Conservation (phyloP, 2,888 invertebrate genomes). For the Monochamus alternatus region DNA sequence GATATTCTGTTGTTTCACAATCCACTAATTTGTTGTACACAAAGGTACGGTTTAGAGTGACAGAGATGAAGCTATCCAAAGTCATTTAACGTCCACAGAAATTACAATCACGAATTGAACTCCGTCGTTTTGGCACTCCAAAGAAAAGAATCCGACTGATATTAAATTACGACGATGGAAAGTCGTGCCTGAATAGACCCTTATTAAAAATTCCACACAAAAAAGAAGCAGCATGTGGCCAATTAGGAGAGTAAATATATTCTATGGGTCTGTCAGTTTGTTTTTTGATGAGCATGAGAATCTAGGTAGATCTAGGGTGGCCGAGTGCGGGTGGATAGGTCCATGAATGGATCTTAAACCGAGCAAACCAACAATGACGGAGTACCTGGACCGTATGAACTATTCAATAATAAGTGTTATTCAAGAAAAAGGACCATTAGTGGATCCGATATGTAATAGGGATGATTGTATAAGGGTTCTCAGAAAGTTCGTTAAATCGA, state of each 20-base stretch:
- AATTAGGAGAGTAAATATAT: constrained; percentile 59
- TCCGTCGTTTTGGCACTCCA: too few species aligned
- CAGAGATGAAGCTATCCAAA: too few species aligned
- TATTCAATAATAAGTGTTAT: constrained; percentile 49
- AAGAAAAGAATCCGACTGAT: constrained; percentile 1
- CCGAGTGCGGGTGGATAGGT: constrained; percentile 48
- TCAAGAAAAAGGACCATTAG: constrained; percentile 50
- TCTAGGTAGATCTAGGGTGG: constrained; percentile 50
- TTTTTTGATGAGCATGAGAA: constrained; percentile 59
- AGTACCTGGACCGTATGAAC: constrained; percentile 39
- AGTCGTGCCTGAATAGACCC: constrained; percentile 49
- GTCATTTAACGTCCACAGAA: background rate
- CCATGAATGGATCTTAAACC: constrained; percentile 36
- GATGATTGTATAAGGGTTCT: constrained; percentile 46
- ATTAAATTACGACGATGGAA: constrained; percentile 25
- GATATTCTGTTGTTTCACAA: too few species aligned
- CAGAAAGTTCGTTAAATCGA: constrained; percentile 30
- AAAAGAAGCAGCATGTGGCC: constrained; percentile 59
- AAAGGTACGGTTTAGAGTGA: too few species aligned
- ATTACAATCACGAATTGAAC: constrained; percentile 3
- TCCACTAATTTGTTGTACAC: too few species aligned
- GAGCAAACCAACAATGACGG: constrained; percentile 35
- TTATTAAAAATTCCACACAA: constrained; percentile 57
- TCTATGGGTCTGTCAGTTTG: constrained; percentile 57
- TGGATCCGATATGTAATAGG: constrained; percentile 51